These are phyloP conservation scores for Coremacera marginata DNA, from an alignment of 2,888 invertebrate genomes.

Conservation along the genomic window DNA sequence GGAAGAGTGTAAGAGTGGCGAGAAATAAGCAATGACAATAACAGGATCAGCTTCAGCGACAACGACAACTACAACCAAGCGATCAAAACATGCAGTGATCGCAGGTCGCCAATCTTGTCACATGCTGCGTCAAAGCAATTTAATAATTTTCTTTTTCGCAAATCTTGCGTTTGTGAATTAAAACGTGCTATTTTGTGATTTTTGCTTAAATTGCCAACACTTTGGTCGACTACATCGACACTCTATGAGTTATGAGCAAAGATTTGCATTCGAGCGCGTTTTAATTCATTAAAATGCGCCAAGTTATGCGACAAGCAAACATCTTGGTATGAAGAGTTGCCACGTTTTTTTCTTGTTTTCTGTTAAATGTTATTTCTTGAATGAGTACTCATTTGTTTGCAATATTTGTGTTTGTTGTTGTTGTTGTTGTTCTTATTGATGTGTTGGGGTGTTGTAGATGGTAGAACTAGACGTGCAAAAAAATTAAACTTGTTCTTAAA, in stretches of 20 bases:
- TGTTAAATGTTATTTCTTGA: background rate
- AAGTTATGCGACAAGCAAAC: conserved; percentile 13
- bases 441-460: background rate
- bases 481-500: conserved; percentile 14
- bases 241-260: conserved; percentile 40
- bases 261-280: conserved; percentile 19
- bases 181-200: conserved; percentile 47
- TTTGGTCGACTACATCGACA: conserved; percentile 1
- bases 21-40: background rate
- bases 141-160: conserved; percentile 10
- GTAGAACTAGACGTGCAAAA: background rate
- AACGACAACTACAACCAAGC: background rate
- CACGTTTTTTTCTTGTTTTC: background rate
- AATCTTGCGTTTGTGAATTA: conserved; percentile 39
- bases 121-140: conserved; percentile 13
- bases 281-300: conserved; percentile 22
- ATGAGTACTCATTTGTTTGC: background rate
- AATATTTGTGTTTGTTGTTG: background rate
- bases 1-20: background rate
- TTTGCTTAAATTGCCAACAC: conserved; percentile 54
- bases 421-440: background rate
- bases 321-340: background rate
- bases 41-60: background rate
- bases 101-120: background rate
- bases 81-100: conserved; percentile 1